These are phyloP conservation scores for Drosophila ogumai DNA, from an alignment of 1,140 invertebrate genomes.

Conservation along the genomic window DNA sequence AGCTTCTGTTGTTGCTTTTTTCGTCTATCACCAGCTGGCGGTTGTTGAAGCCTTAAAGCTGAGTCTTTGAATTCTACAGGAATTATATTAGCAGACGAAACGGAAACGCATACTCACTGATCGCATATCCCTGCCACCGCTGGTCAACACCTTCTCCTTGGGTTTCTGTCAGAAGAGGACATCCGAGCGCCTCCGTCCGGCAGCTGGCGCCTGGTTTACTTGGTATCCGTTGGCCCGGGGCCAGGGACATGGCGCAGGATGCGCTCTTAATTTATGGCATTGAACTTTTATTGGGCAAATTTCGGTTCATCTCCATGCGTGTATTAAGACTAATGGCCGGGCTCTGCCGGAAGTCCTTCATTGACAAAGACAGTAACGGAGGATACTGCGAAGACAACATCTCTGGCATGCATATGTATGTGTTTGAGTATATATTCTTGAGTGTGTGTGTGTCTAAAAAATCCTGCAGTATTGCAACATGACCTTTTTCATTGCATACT, in stretches of 20 bases:
- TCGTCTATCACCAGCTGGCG: slow-evolving; percentile 37
- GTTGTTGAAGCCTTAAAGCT: slow-evolving; percentile 60
- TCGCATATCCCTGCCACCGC: slow-evolving; percentile 53
- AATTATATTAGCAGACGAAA: slow-evolving; percentile 70
- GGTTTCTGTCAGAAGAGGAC: not conserved
- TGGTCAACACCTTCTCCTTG: slow-evolving; percentile 27
- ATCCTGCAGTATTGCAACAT: not conserved
- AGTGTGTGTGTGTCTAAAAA: not conserved
- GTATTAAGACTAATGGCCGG: slow-evolving; percentile 82
- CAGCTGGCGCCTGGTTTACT: slow-evolving; percentile 40
- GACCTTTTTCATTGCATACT: slow-evolving; percentile 4
- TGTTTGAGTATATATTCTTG: not conserved
- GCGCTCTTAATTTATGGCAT: slow-evolving; percentile 80
- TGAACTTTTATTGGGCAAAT: slow-evolving; percentile 84
- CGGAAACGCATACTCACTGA: slow-evolving; percentile 82
- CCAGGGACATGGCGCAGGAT: slow-evolving; percentile 53
- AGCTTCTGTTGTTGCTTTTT: not conserved
- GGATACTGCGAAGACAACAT: slow-evolving; percentile 35
- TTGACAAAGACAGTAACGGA: slow-evolving; percentile 55
- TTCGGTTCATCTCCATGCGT: slow-evolving; percentile 82
- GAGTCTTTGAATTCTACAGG: slow-evolving; percentile 28
- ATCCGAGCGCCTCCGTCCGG: slow-evolving; percentile 6
- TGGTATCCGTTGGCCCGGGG: slow-evolving; percentile 39
- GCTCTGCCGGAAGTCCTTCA: slow-evolving; percentile 71
- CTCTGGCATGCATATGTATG: slow-evolving; percentile 15